A percentile compares a stretch with the other conserved stretches of the same genome.
These are phyloP conservation scores for Patiria pectinifera DNA, from an alignment of 53 echinoderm and acorn worm genomes.

Conservation along the genomic window DNA sequence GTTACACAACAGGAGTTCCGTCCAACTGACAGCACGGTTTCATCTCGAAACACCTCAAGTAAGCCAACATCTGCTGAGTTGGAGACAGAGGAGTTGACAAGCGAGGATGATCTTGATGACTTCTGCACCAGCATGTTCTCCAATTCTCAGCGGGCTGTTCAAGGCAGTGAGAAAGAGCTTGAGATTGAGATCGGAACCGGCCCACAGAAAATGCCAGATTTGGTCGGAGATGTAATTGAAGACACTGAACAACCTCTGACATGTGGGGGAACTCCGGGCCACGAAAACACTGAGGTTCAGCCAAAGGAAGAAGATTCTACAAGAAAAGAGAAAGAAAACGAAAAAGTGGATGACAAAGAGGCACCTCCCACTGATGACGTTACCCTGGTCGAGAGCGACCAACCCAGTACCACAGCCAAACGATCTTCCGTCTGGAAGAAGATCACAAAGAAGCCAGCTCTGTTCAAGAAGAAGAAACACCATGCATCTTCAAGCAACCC, in stretches of 20 bases:
- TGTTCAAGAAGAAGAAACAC: conserved; percentile 16
- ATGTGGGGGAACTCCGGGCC: no score
- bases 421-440: conserved; percentile 37
- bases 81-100: neutral
- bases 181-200: neutral
- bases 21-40: neutral
- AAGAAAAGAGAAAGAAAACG: neutral
- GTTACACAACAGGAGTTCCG: neutral
- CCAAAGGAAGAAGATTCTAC: neutral
- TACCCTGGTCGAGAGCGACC: neutral
- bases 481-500: neutral
- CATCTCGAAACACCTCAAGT: neutral
- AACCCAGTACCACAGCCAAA: neutral
- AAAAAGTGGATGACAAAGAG: neutral
- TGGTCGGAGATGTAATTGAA: neutral
- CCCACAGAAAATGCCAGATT: neutral
- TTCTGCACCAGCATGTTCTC: neutral
- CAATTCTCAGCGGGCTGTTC: neutral
- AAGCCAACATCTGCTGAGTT: neutral
- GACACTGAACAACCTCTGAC: neutral
- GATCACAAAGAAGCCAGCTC: conserved; percentile 1
- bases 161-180: neutral
- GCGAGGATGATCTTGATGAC: conserved; percentile 20
- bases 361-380: neutral
- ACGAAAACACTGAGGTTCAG: neutral